Evolutionary conservation across 2,888 invertebrate genomes (phyloP), one percentile per base, ranked within the genome.

Genomic region (Gerris lacustris): DNA sequence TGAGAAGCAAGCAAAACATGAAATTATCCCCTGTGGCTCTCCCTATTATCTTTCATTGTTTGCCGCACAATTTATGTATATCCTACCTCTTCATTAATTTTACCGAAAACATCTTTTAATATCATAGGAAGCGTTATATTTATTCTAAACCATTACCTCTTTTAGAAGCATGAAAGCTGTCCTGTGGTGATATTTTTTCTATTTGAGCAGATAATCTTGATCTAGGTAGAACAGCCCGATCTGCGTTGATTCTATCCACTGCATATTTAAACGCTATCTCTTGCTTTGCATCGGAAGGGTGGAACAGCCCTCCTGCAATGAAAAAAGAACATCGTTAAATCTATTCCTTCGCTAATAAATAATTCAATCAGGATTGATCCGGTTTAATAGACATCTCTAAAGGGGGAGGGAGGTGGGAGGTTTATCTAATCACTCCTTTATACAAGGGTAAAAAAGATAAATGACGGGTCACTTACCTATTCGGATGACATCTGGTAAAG

Each of bases 111-210:
- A 2, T 2, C 31, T 31, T 31, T 31, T 31, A 31, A 31, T 31
- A 31, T 31, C 4, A 31, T 31, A 31, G 31, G 4, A 4, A 31
- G 31, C 4, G 4, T 31, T 31, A 31, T 31, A 31, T 31, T 2
- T 31, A 31, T 31, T 31, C 31, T 31, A 31, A 31, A 31, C 31
- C 31, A 15, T 71, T 81, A 95, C 95, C 94, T 86, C 93, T 86
- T 83, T 94, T 94, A 18, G 94, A 93, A 69, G 95, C 94, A 80
- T 92, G 92, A 79, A 96, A 96, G 80, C 94, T 95, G 81, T 96
- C 96, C 78, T 92, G 92, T 0, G 92, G 90, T 68, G 91, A 90
- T 79, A 95, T 90, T 77, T 89, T 88, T 81, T 94, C 94, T 73
- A 95, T 91, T 84, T 94, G 92, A 45, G 92, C 92, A 73, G 90